These are phyloP conservation scores for Ctenicera cuprea DNA, from an alignment of 2,888 invertebrate species.

Conservation along the genomic window DNA sequence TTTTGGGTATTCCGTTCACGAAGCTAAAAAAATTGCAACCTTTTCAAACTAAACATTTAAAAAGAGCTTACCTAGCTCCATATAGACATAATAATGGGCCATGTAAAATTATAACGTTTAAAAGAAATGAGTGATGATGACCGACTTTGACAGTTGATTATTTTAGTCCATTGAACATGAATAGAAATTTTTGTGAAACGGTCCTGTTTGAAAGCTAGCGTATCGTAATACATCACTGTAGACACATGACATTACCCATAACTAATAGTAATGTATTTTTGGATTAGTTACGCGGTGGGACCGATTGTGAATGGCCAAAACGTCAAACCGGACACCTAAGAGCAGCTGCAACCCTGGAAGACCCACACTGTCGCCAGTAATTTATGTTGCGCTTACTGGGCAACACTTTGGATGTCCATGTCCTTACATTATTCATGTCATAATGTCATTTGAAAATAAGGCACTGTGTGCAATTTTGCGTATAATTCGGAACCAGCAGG, in stretches of 20 bases:
- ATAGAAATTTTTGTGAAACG: constrained; percentile 62
- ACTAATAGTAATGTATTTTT: constrained; percentile 72
- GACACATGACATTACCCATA: constrained; percentile 69
- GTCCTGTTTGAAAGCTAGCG: constrained; percentile 61
- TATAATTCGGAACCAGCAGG: constrained; percentile 67
- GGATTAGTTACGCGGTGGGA: constrained; percentile 69
- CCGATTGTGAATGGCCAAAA: constrained; percentile 62
- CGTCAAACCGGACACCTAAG: constrained; percentile 67
- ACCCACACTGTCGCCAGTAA: constrained; percentile 57
- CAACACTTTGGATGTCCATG: constrained; percentile 58
- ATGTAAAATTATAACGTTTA: constrained; percentile 50
- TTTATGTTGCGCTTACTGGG: constrained; percentile 57
- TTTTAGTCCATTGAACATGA: constrained; percentile 66
- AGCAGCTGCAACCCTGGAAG: constrained; percentile 56
- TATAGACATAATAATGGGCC: constrained; percentile 30
- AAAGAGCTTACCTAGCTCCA: too few species aligned
- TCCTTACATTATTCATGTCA: constrained; percentile 64
- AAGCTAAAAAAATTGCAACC: too few species aligned
- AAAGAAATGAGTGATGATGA: constrained; percentile 65
- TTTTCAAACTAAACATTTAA: too few species aligned
- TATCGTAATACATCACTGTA: constrained; percentile 69
- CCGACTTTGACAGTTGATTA: constrained; percentile 68
- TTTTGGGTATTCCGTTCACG: too few species aligned
- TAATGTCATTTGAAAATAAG: constrained; percentile 66
- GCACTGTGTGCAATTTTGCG: constrained; percentile 68